Evolutionary conservation across 1,140 invertebrate species (phyloP), one percentile per base, ranked within the genome.

Genomic region (Pseudachorutes palmiensis): DNA sequence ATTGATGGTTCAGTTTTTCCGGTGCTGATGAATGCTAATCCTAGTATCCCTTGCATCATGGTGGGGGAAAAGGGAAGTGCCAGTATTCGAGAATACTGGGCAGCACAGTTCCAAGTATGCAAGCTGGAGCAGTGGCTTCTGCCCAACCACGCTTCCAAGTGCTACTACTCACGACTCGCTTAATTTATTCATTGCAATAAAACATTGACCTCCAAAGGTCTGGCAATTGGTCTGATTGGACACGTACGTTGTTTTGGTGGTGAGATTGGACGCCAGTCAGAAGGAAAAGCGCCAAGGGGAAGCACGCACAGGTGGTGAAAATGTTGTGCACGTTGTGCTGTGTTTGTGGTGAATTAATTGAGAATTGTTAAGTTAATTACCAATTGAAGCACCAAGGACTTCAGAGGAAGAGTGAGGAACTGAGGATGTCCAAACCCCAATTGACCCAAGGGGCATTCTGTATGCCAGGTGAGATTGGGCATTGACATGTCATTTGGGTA

Each of bases 31-130:
- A 41, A 66, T 26, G 61, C 57, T 9, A 72, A 72, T 67, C 66
- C 70, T 36, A 68, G 68, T 64, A 49, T 49, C 12, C 36, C 61
- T 2, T 31, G 55, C 0, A 61, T 72, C 2, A 69, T 67, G 67
- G 60, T 72, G 1, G 70, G 67, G 0, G 67, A 72, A 32, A 72
- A 72, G 36, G 70, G 70, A 26, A 48, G 67, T 57, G 22, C 49
- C n/a, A 28, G 66, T n/a, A 55, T 72, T 26, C 36, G 64, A 9
- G 58, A 72, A 16, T 51, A 49, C 19, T 71, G 70, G 70, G n/a
- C 41, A 30, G 36, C 45, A 29, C 58, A 60, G 24, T 55, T 16
- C 24, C 14, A 55, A 26, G 24, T 55, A 5, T 55, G 12, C 5
- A 55, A 3, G 24, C 3, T 55, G 14, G 12, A 55, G 24, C 12